These are phyloP conservation scores for Taeniopygia guttata DNA, from an alignment of 2,797 vertebrate genomes.

Conservation along the genomic window DNA sequence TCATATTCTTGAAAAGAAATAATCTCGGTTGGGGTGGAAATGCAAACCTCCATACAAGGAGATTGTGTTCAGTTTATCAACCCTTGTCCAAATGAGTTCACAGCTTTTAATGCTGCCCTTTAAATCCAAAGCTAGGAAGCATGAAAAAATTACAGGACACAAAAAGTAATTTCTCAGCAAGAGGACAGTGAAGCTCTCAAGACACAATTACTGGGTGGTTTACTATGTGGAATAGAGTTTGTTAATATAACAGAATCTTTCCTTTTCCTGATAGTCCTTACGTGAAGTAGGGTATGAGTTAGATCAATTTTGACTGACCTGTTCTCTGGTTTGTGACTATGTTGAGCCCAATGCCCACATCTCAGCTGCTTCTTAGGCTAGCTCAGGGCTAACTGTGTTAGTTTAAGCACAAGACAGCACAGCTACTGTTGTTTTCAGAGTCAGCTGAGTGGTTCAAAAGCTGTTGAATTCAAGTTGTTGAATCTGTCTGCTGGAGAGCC, in stretches of 20 bases:
- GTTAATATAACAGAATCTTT: not conserved
- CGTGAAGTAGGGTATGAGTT: not conserved
- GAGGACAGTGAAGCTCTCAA: not conserved
- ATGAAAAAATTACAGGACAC: not conserved
- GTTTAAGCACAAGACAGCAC: not conserved
- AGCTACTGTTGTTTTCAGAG: not conserved
- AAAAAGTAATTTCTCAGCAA: not conserved
- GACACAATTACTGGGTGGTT: not conserved
- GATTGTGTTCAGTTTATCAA: not conserved
- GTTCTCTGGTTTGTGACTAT: not conserved
- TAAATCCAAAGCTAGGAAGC: not conserved
- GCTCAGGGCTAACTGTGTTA: not conserved
- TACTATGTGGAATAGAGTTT: not conserved
- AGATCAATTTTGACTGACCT: not conserved
- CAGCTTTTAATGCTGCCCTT: not conserved
- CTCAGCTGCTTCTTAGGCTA: not conserved
- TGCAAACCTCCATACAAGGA: not conserved
- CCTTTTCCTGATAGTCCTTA: not conserved
- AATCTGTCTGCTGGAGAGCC: not conserved
- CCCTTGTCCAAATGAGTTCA: not conserved
- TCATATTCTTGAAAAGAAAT: slow-evolving; percentile 15
- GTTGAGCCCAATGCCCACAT: not conserved
- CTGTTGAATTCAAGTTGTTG: not conserved
- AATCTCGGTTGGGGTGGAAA: not conserved
- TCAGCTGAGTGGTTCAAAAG: not conserved